These are phyloP conservation scores for Ctenochaetus hawaiiensis DNA, from an alignment of 2,797 vertebrate genomes.

Conservation along the genomic window DNA sequence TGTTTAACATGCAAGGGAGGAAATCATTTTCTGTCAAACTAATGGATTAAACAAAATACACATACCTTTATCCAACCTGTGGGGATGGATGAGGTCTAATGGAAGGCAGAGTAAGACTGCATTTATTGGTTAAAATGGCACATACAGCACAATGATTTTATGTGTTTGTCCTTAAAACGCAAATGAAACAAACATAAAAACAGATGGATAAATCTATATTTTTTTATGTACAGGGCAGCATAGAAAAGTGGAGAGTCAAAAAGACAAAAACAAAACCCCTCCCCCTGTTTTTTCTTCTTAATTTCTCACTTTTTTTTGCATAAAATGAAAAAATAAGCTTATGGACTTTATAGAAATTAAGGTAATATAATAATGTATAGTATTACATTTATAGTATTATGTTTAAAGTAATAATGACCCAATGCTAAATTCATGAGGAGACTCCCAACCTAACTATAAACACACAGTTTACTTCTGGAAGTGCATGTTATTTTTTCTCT, in stretches of 20 bases:
- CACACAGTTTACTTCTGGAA: neutral
- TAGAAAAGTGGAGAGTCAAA: neutral
- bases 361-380: no score
- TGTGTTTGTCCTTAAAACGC: neutral
- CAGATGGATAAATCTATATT: neutral
- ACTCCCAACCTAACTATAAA: neutral
- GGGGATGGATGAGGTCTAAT: neutral
- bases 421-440: neutral
- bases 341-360: no score
- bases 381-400: no score
- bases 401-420: neutral
- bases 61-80: neutral
- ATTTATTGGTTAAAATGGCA: neutral
- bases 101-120: neutral
- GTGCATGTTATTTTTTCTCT: no score
- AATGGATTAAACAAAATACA: slow-evolving; percentile 4
- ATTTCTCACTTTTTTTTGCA: neutral
- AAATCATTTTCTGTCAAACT: neutral
- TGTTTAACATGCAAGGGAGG: slow-evolving; percentile 11
- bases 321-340: neutral
- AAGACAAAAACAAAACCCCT: neutral
- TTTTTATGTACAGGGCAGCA: neutral
- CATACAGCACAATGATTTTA: neutral
- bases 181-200: neutral
- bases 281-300: neutral